Percentiles rank a stretch among this genome's conserved stretches.
Evolutionary conservation across 2,113 vertebrate genomes (phyloP).

Genomic region (Corythaixoides concolor): DNA sequence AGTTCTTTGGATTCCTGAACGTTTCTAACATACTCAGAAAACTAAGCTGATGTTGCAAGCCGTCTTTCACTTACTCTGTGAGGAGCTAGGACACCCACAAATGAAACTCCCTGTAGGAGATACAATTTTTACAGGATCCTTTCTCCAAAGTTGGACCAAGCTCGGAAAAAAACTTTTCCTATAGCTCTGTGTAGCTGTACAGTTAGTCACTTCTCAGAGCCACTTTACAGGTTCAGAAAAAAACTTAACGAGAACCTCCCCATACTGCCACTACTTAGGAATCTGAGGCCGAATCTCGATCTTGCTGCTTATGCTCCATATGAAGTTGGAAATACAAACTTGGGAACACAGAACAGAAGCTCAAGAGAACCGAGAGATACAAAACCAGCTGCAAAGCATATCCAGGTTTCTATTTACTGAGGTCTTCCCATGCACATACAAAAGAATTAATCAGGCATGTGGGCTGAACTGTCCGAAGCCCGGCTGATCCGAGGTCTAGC

Average conservation of each 20-base stretch:
- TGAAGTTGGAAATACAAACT: not conserved
- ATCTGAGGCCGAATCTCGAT: not conserved
- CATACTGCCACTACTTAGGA: not conserved
- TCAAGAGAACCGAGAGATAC: not conserved
- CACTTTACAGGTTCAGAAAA: not conserved
- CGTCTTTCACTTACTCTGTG: not conserved
- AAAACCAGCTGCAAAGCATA: not conserved
- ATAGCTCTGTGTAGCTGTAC: not conserved
- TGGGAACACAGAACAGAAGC: not conserved
- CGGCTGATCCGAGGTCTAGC: not conserved
- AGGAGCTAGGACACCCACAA: not conserved
- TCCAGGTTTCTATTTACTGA: not conserved
- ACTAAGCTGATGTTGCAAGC: not conserved
- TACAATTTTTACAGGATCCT: not conserved
- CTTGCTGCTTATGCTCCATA: not conserved
- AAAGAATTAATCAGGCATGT: not conserved
- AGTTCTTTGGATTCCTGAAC: not conserved
- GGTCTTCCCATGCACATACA: not conserved
- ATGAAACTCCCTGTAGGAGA: not conserved
- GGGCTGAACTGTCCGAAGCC: conserved; percentile 4
- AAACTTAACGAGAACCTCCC: not conserved
- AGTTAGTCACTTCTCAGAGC: not conserved
- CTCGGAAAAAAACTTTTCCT: not conserved
- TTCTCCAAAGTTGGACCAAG: not conserved
- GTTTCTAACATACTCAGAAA: not conserved